Evolutionary conservation across 2,113 vertebrate species (phyloP), one percentile per base, ranked within the genome.

Genomic region (Hydropotes inermis): DNA sequence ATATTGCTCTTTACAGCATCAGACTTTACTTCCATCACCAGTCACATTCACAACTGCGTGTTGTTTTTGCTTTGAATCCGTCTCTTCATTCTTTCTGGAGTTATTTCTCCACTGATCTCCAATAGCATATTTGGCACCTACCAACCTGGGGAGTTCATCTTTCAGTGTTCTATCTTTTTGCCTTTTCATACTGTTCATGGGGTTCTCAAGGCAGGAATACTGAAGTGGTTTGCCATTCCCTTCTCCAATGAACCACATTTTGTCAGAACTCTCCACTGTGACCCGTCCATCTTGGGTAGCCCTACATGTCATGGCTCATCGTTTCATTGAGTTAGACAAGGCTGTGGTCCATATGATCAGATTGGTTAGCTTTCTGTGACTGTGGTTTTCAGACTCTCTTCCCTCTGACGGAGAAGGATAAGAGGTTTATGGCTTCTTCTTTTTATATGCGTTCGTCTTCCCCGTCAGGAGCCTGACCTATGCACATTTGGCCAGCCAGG

Each of bases 261-360:
- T 70, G 36, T 36, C n/a, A 70, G 17, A 36, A 23, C n/a, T 70
- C 19, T 70, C 19, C 67, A 39, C 67, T 10, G 12, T 39, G n/a
- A 70, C n/a, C n/a, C 0, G 0, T 39, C 67, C n/a, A 12, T 70
- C 10, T 23, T 39, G 5, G 19, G 5, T 23, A 5, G 10, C 10
- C 19, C 10, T 70, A 12, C 5, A 12, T 2, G 67, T 12, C 64
- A 21, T 11, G 64, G n/a, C 64, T 70, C 64, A 36, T 21, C 2
- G 9, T 70, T 67, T 36, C 64, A 11, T 23, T 36, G 19, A 70
- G n/a, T 23, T 70, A 39, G n/a, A 23, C 10, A 70, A 70, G n/a
- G 67, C 19, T 70, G 19, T 70, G n/a, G n/a, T 39, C 67, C n/a
- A 12, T 39, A 70, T 39, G 67, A 70, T 70, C n/a, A 70, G 10